phyloP scores from a whole-genome alignment of 1,140 invertebrate genomes.

The Neodiprion fabricii region DNA sequence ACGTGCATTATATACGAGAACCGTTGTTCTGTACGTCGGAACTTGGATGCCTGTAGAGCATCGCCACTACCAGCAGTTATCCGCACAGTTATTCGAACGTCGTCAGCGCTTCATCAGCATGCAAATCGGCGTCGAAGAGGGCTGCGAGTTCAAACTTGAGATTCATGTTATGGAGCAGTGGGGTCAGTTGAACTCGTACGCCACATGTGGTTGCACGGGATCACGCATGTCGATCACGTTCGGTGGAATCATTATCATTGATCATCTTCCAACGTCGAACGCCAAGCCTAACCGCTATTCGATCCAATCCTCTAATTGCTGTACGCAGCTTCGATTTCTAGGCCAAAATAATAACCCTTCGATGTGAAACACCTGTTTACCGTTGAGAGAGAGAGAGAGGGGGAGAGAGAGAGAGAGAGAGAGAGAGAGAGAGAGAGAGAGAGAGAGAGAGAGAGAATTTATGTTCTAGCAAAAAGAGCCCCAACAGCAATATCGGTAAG shows the following conservation, averaged over 20 bases:
- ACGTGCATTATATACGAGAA: background rate
- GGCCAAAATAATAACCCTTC: constrained; percentile 5
- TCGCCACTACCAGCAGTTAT: background rate
- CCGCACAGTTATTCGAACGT: background rate
- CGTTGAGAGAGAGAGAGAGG: background rate
- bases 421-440: background rate
- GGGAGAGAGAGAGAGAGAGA: background rate
- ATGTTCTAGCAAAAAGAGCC: no score
- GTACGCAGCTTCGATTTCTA: background rate
- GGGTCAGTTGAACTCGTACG: constrained; percentile 25
- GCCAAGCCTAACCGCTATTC: background rate
- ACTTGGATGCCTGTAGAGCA: no score
- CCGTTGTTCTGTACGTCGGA: background rate
- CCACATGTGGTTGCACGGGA: background rate
- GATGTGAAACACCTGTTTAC: background rate
- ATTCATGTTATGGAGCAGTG: constrained; percentile 32
- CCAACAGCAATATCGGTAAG: no score
- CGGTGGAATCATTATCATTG: constrained; percentile 5
- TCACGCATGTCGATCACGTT: constrained; percentile 4
- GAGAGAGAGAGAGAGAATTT: background rate
- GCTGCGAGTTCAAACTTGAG: constrained; percentile 27
- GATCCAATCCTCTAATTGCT: constrained; percentile 2
- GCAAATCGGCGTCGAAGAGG: constrained; percentile 28
- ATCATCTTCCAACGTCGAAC: background rate
- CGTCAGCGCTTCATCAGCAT: constrained; percentile 32